Conservation (phyloP, 2,888 invertebrate species). For the Entomobrya multifasciata region DNA sequence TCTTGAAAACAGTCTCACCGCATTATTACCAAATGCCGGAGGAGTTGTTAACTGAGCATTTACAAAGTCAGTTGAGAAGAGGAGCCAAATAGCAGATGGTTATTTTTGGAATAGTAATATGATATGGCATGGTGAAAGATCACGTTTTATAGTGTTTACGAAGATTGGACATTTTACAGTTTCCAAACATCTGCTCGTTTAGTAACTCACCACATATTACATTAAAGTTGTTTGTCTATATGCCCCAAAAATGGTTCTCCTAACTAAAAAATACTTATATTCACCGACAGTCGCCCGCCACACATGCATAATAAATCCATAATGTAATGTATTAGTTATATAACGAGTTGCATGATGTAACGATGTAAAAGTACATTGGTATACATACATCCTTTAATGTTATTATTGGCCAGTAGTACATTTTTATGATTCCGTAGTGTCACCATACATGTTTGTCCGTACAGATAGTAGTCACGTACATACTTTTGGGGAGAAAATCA, state of each 20-base stretch:
- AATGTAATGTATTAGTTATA: constrained; percentile 29
- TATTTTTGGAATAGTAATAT: too few species aligned
- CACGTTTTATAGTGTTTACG: constrained; percentile 23
- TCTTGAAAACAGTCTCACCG: constrained; percentile 26
- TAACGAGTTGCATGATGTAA: not conserved
- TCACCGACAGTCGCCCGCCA: not conserved
- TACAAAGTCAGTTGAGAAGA: constrained; percentile 43
- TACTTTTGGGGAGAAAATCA: constrained; percentile 60
- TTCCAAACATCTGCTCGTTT: constrained; percentile 51
- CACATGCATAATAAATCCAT: constrained; percentile 52
- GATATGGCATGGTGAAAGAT: not conserved
- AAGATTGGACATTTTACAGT: constrained; percentile 43
- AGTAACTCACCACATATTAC: constrained; percentile 24
- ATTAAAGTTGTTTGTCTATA: constrained; percentile 5
- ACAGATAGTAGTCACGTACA: too few species aligned
- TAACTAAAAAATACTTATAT: not conserved
- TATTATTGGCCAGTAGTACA: constrained; percentile 32
- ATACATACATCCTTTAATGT: constrained; percentile 9
- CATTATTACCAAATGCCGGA: constrained; percentile 55
- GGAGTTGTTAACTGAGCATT: constrained; percentile 58
- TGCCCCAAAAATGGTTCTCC: not conserved
- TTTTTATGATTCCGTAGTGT: not conserved
- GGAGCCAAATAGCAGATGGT: constrained; percentile 48
- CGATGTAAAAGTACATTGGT: not conserved
- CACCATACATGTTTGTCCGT: not conserved